Percentiles rank a stretch among this genome's conserved stretches.
These are phyloP conservation scores for Drosophila nasuta DNA, from an alignment of 1,140 invertebrate species.

Conservation along the genomic window DNA sequence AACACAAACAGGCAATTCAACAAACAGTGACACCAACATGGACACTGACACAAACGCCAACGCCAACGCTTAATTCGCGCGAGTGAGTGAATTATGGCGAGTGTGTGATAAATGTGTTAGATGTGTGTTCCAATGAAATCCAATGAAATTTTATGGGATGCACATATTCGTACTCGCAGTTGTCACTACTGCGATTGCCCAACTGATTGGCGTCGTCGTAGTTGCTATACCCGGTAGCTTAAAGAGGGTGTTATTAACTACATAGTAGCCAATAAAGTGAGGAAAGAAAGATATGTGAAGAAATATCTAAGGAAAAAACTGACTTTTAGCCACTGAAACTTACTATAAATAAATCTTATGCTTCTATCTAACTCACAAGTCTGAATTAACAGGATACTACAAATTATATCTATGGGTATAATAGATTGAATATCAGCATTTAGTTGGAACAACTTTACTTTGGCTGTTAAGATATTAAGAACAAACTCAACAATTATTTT, in stretches of 20 bases:
- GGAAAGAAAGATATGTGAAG: not conserved
- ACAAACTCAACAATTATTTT: too few species aligned
- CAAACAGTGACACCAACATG: not conserved
- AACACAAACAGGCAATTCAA: conserved; percentile 5
- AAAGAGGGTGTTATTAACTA: not conserved
- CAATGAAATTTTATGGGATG: conserved; percentile 64
- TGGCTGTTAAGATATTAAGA: too few species aligned
- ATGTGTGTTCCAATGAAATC: conserved; percentile 75
- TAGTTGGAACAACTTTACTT: too few species aligned
- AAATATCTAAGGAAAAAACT: not conserved
- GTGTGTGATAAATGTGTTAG: conserved; percentile 76
- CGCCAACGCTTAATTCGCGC: conserved; percentile 30
- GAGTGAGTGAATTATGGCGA: conserved; percentile 60
- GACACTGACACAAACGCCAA: conserved; percentile 7
- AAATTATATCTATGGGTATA: too few species aligned
- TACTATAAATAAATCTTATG: too few species aligned
- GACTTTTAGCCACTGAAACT: too few species aligned
- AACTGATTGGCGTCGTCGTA: conserved; percentile 43
- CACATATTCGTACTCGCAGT: conserved; percentile 32
- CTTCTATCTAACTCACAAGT: too few species aligned
- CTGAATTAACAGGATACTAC: too few species aligned
- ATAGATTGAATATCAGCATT: too few species aligned
- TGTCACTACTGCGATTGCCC: conserved; percentile 47
- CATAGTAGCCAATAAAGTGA: not conserved
- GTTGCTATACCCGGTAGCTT: not conserved